phyloP scores from a whole-genome alignment of 2,888 invertebrate species.

The Aspidiotus destructor region DNA sequence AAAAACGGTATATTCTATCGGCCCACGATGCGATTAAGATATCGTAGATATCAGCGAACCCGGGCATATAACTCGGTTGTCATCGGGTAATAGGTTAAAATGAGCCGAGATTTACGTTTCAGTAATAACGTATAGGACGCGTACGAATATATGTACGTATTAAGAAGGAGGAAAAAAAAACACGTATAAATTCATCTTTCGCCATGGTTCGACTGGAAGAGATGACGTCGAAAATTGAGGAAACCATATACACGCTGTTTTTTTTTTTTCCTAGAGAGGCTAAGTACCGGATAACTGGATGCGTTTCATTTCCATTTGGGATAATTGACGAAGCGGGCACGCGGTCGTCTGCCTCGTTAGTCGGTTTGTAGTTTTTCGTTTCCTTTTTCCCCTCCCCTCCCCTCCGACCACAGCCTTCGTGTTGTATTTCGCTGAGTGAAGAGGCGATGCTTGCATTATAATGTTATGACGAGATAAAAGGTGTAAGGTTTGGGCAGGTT shows the following conservation, averaged over 20 bases:
- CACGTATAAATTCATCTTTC: too few species aligned
- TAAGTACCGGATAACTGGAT: background rate
- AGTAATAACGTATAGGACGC: background rate
- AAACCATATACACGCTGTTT: background rate
- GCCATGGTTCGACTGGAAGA: background rate
- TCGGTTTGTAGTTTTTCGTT: background rate
- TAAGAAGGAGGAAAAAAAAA: too few species aligned
- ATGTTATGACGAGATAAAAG: too few species aligned
- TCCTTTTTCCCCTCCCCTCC: too few species aligned
- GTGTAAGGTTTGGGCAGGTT: too few species aligned
- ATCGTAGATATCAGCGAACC: background rate
- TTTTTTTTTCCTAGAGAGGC: background rate
- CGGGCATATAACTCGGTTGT: constrained; percentile 1
- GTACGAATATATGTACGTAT: background rate
- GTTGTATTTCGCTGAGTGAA: too few species aligned
- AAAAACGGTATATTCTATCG: background rate
- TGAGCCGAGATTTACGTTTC: background rate
- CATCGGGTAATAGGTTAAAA: constrained; percentile 3
- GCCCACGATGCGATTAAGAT: constrained; percentile 2
- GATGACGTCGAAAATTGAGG: background rate
- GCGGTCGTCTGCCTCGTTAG: background rate
- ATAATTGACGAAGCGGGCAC: background rate
- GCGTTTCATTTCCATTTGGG: background rate
- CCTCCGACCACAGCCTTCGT: too few species aligned
- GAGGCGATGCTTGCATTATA: too few species aligned